Conservation (phyloP, 2,797 vertebrate species). For the Acipenser oxyrinchus region DNA sequence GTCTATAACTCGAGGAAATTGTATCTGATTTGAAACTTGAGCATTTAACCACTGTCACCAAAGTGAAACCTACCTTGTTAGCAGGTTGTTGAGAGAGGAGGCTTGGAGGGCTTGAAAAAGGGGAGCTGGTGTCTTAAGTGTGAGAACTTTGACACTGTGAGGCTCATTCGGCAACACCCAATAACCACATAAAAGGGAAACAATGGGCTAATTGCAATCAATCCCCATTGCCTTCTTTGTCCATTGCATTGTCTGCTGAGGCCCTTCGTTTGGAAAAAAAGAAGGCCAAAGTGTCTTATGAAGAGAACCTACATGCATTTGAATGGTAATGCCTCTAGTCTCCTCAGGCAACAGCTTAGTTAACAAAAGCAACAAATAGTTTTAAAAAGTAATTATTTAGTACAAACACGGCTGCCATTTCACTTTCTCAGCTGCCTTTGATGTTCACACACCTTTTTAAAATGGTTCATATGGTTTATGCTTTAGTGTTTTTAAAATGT, state of each 20-base stretch:
- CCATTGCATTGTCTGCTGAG: constrained; percentile 27
- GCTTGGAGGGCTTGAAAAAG: constrained; percentile 36
- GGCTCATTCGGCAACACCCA: constrained; percentile 45
- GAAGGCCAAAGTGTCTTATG: constrained; percentile 30
- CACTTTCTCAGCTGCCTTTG: constrained; percentile 35
- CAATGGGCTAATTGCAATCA: constrained; percentile 63
- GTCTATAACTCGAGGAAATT: constrained; percentile 60
- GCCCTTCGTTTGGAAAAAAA: constrained; percentile 14
- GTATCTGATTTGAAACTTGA: constrained; percentile 42
- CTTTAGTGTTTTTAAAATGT: too few relatives aligned
- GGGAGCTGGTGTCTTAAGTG: constrained; percentile 53
- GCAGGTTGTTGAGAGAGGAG: constrained; percentile 74
- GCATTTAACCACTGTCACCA: constrained; percentile 66
- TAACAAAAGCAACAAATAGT: constrained; percentile 12
- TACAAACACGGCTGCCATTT: constrained; percentile 33
- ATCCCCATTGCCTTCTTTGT: constrained; percentile 39
- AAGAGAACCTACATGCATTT: constrained; percentile 46
- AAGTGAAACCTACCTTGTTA: constrained; percentile 70
- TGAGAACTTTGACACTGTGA: constrained; percentile 62
- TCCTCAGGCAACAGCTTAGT: constrained; percentile 25
- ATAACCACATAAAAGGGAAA: constrained; percentile 75
- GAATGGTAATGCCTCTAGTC: constrained; percentile 34
- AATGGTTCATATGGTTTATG: too few relatives aligned
- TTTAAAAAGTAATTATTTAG: constrained; percentile 40
- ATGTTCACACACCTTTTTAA: constrained; percentile 24